Conservation (phyloP, 2,888 invertebrate genomes). For the Fissipunctia ypsillon region DNA sequence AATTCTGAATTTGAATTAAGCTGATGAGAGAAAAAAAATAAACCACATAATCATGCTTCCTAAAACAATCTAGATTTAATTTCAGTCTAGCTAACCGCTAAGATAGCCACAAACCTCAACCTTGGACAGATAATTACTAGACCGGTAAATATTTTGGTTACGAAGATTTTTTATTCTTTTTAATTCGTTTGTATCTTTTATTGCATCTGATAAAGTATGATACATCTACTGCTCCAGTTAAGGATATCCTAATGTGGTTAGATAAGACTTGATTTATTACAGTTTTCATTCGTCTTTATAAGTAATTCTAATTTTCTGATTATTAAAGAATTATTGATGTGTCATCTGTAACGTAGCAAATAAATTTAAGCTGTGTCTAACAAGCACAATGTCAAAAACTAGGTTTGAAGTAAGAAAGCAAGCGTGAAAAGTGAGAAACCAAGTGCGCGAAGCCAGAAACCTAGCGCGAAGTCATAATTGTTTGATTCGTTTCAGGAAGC, state of each 20-base stretch:
- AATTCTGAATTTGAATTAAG: too few species aligned
- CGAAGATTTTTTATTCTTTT: neutral
- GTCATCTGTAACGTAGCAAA: neutral
- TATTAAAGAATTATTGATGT: too few species aligned
- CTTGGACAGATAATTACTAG: constrained; percentile 43
- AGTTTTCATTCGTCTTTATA: neutral
- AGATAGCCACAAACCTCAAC: constrained; percentile 43
- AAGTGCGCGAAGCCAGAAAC: neutral
- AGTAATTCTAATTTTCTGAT: too few species aligned
- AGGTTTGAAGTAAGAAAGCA: neutral
- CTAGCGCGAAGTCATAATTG: neutral
- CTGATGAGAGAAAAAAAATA: too few species aligned
- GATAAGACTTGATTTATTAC: neutral
- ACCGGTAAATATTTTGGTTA: constrained; percentile 24
- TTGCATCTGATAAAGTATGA: constrained; percentile 3
- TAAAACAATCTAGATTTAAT: constrained; percentile 23
- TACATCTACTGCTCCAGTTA: neutral
- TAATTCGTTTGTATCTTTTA: constrained; percentile 12
- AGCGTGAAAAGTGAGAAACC: neutral
- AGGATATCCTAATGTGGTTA: constrained; percentile 26
- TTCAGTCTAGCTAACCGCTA: constrained; percentile 20
- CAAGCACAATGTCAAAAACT: neutral
- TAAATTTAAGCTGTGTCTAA: neutral
- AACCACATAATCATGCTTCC: constrained; percentile 8
- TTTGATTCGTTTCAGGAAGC: constrained; percentile 9